phyloP scores from a whole-genome alignment of 2,797 vertebrate genomes.

The Neosilurus mollespiculum region DNA sequence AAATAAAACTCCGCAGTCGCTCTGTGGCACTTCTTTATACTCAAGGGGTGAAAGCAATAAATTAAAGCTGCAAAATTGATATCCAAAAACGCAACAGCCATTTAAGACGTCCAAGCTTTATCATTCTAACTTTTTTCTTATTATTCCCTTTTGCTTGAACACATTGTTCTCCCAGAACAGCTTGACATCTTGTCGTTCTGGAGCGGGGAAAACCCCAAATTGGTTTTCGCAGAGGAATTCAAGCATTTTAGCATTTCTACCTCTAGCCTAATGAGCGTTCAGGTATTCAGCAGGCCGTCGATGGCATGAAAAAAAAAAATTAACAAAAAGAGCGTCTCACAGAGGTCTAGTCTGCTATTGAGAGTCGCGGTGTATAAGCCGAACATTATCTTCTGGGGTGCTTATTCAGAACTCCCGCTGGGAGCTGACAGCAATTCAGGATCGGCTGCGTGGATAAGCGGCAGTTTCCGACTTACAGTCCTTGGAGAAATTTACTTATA shows the following conservation, averaged over 20 bases:
- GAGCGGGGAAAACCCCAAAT: conserved; percentile 20
- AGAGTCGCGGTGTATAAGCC: conserved; percentile 30
- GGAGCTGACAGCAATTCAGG: conserved; percentile 48
- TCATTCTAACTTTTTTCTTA: conserved; percentile 1
- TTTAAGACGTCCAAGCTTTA: conserved; percentile 24
- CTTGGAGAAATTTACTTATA: conserved; percentile 8
- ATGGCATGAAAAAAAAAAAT: conserved; percentile 35
- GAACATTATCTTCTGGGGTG: conserved; percentile 41
- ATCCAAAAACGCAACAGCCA: not conserved
- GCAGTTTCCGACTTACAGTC: conserved; percentile 24
- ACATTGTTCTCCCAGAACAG: not conserved
- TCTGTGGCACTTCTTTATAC: conserved; percentile 33
- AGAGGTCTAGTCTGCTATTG: conserved; percentile 31
- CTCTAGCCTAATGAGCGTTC: conserved; percentile 34
- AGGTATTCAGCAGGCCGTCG: conserved; percentile 34
- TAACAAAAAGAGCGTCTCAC: not conserved
- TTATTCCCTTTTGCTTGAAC: conserved; percentile 14
- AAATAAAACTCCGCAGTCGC: conserved; percentile 55
- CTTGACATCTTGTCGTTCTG: conserved; percentile 12
- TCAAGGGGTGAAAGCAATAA: not conserved
- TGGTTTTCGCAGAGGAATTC: conserved; percentile 36
- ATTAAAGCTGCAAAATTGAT: not conserved
- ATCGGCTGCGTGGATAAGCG: conserved; percentile 18
- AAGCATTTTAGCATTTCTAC: conserved; percentile 22
- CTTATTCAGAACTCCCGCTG: conserved; percentile 39